phyloP scores from a whole-genome alignment of 2,797 vertebrate species.

The Antennarius maculatus region DNA sequence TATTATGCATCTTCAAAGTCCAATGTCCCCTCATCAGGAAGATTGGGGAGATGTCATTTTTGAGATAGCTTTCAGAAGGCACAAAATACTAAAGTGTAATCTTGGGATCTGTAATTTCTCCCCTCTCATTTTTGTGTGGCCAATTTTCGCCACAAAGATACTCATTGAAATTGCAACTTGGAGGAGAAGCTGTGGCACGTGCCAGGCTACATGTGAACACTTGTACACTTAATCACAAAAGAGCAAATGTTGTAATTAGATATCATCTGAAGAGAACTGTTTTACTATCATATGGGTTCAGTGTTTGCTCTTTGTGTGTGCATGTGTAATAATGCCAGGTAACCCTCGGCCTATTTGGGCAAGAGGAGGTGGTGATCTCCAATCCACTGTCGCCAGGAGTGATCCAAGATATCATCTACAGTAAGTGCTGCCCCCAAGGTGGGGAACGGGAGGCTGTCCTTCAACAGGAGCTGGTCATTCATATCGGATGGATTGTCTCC shows the following conservation, averaged over 20 bases:
- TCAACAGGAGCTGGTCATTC: conserved; percentile 98
- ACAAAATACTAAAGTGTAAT: conserved; percentile 55
- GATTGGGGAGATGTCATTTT: conserved; percentile 60
- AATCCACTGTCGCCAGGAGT: conserved; percentile 95
- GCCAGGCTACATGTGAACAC: not conserved
- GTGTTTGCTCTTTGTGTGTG: conserved; percentile 5
- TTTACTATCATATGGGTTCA: not conserved
- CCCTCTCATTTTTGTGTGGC: conserved; percentile 41
- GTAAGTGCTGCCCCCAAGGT: conserved; percentile 86
- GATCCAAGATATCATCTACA: conserved; percentile 96
- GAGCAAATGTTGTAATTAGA: too few species aligned
- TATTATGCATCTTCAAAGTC: conserved; percentile 48
- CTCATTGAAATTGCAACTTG: conserved; percentile 27
- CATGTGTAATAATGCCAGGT: conserved; percentile 80
- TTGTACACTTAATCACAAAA: not conserved
- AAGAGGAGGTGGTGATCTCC: conserved; percentile 96
- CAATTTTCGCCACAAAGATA: conserved; percentile 56
- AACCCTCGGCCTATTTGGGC: conserved; percentile 96
- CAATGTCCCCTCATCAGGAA: conserved; percentile 45
- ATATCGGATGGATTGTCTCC: conserved; percentile 98
- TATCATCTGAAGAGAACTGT: not conserved
- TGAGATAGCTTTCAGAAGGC: conserved; percentile 52
- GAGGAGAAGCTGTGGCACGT: conserved; percentile 12
- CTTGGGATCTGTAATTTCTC: conserved; percentile 33
- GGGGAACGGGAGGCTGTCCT: conserved; percentile 93